Base-by-base conservation (phyloP, 1,140 invertebrate genomes). In the Caenorhabditis brenneri region DNA sequence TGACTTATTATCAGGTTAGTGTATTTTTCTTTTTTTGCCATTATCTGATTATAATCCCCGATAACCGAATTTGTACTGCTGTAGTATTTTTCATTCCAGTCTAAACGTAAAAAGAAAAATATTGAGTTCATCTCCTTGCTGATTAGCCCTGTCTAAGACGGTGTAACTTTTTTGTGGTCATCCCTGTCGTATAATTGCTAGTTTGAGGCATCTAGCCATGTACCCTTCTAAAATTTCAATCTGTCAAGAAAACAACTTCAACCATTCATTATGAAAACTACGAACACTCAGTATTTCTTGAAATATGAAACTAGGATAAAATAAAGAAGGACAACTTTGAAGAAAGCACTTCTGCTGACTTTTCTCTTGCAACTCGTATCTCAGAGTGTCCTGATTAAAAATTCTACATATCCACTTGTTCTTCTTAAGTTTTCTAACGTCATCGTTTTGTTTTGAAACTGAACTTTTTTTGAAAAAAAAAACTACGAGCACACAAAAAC, bases 1-100 rank as follows among this genome's bases (percentile, higher is more conserved):
- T 27, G 84, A 85, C 81, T 69, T 85, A 16, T 55, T 85, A 27
- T 85, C 84, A 53, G 84, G 84, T 85, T n/a, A 46, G 82, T 42
- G n/a, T n/a, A n/a, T n/a, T n/a, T n/a, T n/a, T n/a, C n/a, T n/a
- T 19, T 19, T 55, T 27, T 81, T 58, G 42, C 33, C 5, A 16
- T 29, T 12, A 9, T 51, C 5, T 58, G 6, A 58, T 58, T 29
- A 51, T 19, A 19, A 5, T 51, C 0, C 6, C 1, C 3, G 0
- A 55, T 55, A 55, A 55, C 27, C 15, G 27, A 55, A 55, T 55
- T 42, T 42, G 12, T 51, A 51, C 31, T 19, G 31, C 15, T 19
- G 29, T 33, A 24, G 6, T 29, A 31, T 16, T 33, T 33, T n/a
- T 60, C 24, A 9, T 65, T 65, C 9, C 4, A 33, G 36, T 29